Base-by-base conservation (phyloP, 2,888 invertebrate genomes). In the Aphodius sticticus region DNA sequence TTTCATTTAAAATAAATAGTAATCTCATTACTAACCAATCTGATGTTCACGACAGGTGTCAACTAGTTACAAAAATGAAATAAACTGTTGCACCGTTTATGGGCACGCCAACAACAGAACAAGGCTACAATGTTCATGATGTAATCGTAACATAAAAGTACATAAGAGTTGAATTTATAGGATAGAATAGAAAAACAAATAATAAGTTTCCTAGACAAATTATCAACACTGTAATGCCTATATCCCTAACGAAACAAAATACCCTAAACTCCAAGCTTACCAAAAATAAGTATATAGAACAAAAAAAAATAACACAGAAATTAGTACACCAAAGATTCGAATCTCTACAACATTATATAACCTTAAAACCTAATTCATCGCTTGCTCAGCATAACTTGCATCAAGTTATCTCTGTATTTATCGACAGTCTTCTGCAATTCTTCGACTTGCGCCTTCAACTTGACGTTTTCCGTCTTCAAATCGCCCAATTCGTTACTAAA, bases 361-460 rank as follows among this genome's bases (percentile, higher is more conserved):
- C 12, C 53, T 53, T 53, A 53, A 53, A 53, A 9, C 53, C 53
- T n/a, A 77, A 38, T 12, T 72, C 76, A 79, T 76, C 78, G 79
- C 37, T 92, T 92, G 83, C 91, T 92, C 83, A 93, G 88, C 85
- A 94, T 93, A 74, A 93, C 92, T 83, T 91, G 90, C 90, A 94
- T 92, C 85, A 95, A 89, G 83, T 93, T 92, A 84, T 91, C 92
- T 86, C 94, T 92, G 86, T 94, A 90, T 83, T 91, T 91, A 83
- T 91, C 92, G 35, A 94, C 94, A 88, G 93, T 91, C 85, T 92
- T 92, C 85, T 95, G 94, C 83, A 95, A 87, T 85, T 94, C 92
- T 80, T 93, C 92, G 9, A 93, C 94, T 88, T 92, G 91, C 78
- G 93, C 91, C 86, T 91, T 91, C 76, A 95, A 88, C 86, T 92